A percentile compares a stretch with the other conserved stretches of the same genome.
Conservation (phyloP, 2,888 invertebrate genomes). For the Drosophila antonietae region DNA sequence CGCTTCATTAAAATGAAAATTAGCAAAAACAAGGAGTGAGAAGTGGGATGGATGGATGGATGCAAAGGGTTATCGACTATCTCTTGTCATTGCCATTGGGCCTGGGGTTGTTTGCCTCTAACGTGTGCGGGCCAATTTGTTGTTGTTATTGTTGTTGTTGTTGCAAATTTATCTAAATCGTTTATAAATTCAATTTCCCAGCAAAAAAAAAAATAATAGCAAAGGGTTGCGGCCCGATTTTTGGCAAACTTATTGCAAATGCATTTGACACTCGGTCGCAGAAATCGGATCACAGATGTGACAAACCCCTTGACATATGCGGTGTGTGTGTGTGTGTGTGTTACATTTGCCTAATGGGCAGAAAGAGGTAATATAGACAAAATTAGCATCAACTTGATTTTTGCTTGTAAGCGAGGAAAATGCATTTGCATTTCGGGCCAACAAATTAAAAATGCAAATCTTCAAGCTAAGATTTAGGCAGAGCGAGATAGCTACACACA, state of each 20-base stretch:
- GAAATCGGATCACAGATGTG: conserved; percentile 60
- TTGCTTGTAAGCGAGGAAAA: conserved; percentile 71
- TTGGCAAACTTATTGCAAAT: conserved; percentile 78
- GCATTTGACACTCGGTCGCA: conserved; percentile 64
- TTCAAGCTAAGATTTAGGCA: background rate
- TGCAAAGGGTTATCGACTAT: conserved; percentile 48
- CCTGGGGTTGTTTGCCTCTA: conserved; percentile 6
- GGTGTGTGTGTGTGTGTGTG: conserved; percentile 14
- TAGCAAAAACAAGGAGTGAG: conserved; percentile 60
- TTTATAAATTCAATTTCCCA: conserved; percentile 72
- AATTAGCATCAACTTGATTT: conserved; percentile 77
- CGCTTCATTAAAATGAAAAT: conserved; percentile 79
- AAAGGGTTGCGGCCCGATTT: conserved; percentile 37
- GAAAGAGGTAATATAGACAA: conserved; percentile 49
- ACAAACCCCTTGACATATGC: conserved; percentile 68
- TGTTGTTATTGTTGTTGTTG: conserved; percentile 30
- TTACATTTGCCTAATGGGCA: conserved; percentile 67
- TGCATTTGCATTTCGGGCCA: conserved; percentile 58
- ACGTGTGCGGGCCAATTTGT: conserved; percentile 56
- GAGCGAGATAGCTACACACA: background rate
- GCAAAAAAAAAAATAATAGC: conserved; percentile 15
- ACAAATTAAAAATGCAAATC: conserved; percentile 50
- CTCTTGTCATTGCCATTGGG: conserved; percentile 1
- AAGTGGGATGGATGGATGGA: background rate
- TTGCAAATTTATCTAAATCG: conserved; percentile 77